Percentiles rank a stretch among this genome's conserved stretches.
phyloP scores from a whole-genome alignment of 2,888 invertebrate species.

The Torymus texanus region DNA sequence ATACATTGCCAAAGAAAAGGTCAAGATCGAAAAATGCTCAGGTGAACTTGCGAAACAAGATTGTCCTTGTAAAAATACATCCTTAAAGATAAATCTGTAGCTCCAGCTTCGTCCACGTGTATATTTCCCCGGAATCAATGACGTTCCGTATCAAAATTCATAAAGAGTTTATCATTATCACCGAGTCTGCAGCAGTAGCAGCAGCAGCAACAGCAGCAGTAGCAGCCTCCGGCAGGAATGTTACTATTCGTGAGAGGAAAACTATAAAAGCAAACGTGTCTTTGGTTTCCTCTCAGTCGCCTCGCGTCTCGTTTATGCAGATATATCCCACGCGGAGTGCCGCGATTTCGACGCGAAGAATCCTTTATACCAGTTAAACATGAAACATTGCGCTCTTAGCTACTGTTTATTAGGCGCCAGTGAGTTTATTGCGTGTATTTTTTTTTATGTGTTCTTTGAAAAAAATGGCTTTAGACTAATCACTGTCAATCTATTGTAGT shows the following conservation, averaged over 20 bases:
- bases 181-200: neutral
- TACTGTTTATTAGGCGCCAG: constrained; percentile 22
- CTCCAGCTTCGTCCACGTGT: too few relatives aligned
- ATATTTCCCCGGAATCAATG: too few relatives aligned
- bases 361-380: constrained; percentile 1
- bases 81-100: too few relatives aligned
- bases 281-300: constrained; percentile 48
- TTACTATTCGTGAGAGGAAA: constrained; percentile 37
- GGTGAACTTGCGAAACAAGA: too few relatives aligned
- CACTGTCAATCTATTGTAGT: too few relatives aligned
- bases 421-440: constrained; percentile 21
- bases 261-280: constrained; percentile 53
- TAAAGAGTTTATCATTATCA: neutral
- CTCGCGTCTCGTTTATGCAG: constrained; percentile 30
- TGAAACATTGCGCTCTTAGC: neutral
- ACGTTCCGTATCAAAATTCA: too few relatives aligned
- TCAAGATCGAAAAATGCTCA: too few relatives aligned
- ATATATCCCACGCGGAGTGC: constrained; percentile 6
- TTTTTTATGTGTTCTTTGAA: neutral
- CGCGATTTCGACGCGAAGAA: neutral
- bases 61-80: too few relatives aligned
- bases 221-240: neutral
- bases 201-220: neutral
- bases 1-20: too few relatives aligned
- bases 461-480: too few relatives aligned